Evolutionary conservation across 2,113 vertebrate genomes (phyloP), one percentile per base, ranked within the genome.

Genomic region (Syrrhaptes paradoxus): DNA sequence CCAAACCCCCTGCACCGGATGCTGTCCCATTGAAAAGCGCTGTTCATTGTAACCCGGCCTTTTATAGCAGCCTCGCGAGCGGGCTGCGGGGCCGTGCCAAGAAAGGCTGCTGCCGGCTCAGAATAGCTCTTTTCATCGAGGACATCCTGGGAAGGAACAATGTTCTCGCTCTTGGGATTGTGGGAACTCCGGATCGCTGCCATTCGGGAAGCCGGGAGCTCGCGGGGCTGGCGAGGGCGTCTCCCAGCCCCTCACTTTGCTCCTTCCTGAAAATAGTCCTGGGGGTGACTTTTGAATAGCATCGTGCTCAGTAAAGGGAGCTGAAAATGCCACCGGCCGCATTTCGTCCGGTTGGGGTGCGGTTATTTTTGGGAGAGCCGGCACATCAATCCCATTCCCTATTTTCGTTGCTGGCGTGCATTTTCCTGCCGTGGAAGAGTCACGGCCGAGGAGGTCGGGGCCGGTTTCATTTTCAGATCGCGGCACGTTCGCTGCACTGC

Each of bases 51-150:
- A 82, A 91, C 92, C 29, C 83, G 2, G 84, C 95, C 91, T 94
- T 96, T 95, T 95, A 76, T 82, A 92, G 93, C 89, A 0, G 71
- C 89, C 94, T 90, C 8, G 4, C 52, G 52, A 87, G 91, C 17
- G 34, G 73, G 87, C 89, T 29, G 89, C 18, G 4, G 87, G 90
- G 90, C 93, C 1, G 38, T 96, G 96, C 96, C 96, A 97, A 97
- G 96, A 96, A 93, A 93, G 85, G 92, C 96, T 93, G 93, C 96
- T 89, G 95, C 96, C 66, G 38, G 93, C 95, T 97, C 92, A 97
- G 96, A 97, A 97, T 97, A 97, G 96, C 90, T 94, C 96, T 97
- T 97, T 97, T 97, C 96, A 97, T 94, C 93, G 92, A 94, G 95
- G 93, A 97, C 93, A 97, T 97, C 96, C 96, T 97, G 96, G 87